Conservation (phyloP, 1,140 invertebrate species). For the Reticulitermes speratus region DNA sequence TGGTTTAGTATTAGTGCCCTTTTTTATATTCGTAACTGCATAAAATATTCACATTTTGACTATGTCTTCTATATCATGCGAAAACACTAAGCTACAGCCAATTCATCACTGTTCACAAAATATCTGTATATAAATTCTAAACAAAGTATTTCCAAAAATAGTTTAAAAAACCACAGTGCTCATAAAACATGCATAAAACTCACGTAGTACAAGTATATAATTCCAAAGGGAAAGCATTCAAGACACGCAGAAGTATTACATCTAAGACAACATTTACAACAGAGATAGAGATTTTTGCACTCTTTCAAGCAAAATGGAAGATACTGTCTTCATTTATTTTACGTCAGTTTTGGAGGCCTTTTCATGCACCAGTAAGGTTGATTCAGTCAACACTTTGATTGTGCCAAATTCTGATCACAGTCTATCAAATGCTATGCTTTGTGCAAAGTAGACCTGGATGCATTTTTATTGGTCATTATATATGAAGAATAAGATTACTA, state of each 20-base stretch:
- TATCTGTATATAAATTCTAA: not conserved
- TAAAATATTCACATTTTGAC: too few relatives aligned
- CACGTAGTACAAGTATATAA: not conserved
- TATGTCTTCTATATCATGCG: too few relatives aligned
- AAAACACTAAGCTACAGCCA: not conserved
- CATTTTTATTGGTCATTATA: too few relatives aligned
- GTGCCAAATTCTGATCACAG: too few relatives aligned
- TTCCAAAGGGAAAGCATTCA: not conserved
- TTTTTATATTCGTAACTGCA: too few relatives aligned
- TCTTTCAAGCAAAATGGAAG: not conserved
- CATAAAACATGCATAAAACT: not conserved
- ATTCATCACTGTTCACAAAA: constrained; percentile 8
- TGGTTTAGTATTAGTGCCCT: too few relatives aligned
- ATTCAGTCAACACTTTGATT: too few relatives aligned
- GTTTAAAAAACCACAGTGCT: not conserved
- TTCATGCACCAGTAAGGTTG: too few relatives aligned
- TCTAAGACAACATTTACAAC: not conserved
- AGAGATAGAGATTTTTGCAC: not conserved
- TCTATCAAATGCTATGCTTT: too few relatives aligned
- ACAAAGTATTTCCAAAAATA: not conserved
- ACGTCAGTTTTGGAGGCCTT: too few relatives aligned
- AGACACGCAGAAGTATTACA: not conserved
- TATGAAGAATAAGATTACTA: too few relatives aligned
- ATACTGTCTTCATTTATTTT: not conserved
- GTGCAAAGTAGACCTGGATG: too few relatives aligned